These are phyloP conservation scores for Serranus cabrilla DNA, from an alignment of 2,797 vertebrate species.

Conservation along the genomic window DNA sequence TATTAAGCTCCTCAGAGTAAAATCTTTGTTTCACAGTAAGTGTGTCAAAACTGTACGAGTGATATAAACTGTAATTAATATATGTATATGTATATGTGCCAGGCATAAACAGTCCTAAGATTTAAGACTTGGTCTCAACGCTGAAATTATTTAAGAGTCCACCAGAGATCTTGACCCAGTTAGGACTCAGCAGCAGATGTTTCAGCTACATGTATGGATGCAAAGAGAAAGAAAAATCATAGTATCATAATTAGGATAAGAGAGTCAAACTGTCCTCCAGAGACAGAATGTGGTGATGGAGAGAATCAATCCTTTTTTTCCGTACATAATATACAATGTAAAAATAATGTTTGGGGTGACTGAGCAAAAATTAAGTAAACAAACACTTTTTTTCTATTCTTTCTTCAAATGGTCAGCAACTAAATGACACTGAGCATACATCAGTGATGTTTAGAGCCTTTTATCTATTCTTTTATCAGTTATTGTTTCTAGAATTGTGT, in stretches of 20 bases:
- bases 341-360: too few species aligned
- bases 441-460: too few species aligned
- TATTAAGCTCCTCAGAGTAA: constrained; percentile 14
- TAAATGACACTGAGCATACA: too few species aligned
- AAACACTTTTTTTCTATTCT: too few species aligned
- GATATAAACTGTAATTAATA: background rate
- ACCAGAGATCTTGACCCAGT: background rate
- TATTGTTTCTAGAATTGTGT: too few species aligned
- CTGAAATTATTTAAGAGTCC: background rate
- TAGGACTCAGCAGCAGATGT: background rate
- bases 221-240: background rate
- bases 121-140: background rate
- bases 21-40: background rate
- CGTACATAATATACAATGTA: too few species aligned
- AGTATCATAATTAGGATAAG: background rate
- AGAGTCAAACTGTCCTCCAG: too few species aligned
- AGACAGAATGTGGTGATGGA: background rate
- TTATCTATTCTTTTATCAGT: too few species aligned
- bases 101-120: background rate
- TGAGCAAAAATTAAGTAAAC: too few species aligned
- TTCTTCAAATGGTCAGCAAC: too few species aligned
- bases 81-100: background rate
- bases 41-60: background rate
- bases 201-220: background rate
- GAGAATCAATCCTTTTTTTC: background rate